phyloP scores from a whole-genome alignment of 1,140 invertebrate species.

The Paralvinella palmiformis region DNA sequence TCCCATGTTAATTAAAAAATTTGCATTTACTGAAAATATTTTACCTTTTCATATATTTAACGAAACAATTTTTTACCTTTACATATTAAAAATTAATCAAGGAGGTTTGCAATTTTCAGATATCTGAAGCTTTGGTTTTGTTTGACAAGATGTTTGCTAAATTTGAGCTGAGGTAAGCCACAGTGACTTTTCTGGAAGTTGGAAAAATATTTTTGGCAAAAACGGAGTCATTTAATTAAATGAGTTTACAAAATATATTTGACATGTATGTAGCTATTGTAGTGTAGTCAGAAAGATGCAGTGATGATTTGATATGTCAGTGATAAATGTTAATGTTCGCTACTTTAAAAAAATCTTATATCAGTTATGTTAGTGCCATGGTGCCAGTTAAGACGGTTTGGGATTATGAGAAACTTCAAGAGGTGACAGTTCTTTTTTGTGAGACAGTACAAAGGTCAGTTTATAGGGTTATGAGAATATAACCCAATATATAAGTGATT shows the following conservation, averaged over 20 bases:
- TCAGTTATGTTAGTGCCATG: conserved; percentile 95
- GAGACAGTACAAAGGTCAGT: conserved; percentile 78
- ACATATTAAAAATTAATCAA: no score
- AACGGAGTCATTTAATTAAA: conserved; percentile 5
- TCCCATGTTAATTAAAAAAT: no score
- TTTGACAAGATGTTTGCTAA: conserved; percentile 94
- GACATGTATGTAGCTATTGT: no score
- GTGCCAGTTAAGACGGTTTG: conserved; percentile 94
- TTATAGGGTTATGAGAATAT: background rate
- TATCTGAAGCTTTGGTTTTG: conserved; percentile 75
- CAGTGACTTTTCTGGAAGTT: background rate
- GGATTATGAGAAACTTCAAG: conserved; percentile 94
- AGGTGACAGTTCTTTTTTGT: conserved; percentile 93
- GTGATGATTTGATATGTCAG: no score
- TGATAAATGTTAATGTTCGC: background rate
- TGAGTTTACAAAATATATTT: no score
- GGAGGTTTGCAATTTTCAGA: no score
- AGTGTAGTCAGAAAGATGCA: no score
- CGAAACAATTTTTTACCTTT: no score
- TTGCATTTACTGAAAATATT: no score
- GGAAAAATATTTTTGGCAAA: conserved; percentile 11
- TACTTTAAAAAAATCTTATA: conserved; percentile 23
- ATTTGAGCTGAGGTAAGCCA: conserved; percentile 84
- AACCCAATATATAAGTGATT: background rate
- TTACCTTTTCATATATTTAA: background rate